Base-by-base conservation (phyloP, 2,113 vertebrate species). In the Dicaeum eximium region DNA sequence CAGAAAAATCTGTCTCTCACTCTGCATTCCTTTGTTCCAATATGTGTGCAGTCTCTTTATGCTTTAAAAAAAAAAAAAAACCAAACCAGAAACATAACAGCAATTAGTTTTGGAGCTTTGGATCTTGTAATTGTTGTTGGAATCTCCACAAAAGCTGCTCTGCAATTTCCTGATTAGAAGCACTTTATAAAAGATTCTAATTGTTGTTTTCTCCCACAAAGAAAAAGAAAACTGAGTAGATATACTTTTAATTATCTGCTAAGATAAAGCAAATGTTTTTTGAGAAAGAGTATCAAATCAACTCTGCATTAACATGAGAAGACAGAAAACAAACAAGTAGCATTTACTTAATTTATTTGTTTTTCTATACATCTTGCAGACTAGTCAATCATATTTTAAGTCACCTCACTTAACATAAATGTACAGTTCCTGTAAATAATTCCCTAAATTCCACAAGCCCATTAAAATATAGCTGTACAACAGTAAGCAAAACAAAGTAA, bases 231-330 rank as follows among this genome's bases (percentile, higher is more conserved):
- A 57, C 38, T 28, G 21, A 77, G 25, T 40, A 44, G 51, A 88
- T 90, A 90, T 73, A 67, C 44, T 73, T 94, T 64, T 80, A 94
- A 88, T 91, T 94, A 80, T 83, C 71, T 90, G 27, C 62, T 71
- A 82, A 75, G 73, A 81, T 60, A 72, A 93, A 80, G 30, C 11
- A 57, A 82, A 91, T 19, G 17, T 25, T 86, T 86, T 88, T 74
- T 89, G 60, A 72, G 58, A 73, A 75, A 69, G 75, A 69, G 61
- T 57, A 86, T 66, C 62, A 90, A 81, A 93, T 90, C 50, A 82
- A 38, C 5, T 60, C 50, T 28, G 10, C 42, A 40, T 62, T 83
- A 78, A 48, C 42, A 30, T 48, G 33, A 90, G 71, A 84, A 73
- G 30, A 75, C 30, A 57, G 67, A 80, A 88, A 35, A 4, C 5